phyloP scores from a whole-genome alignment of 2,888 invertebrate genomes.

The Phasia obesa region DNA sequence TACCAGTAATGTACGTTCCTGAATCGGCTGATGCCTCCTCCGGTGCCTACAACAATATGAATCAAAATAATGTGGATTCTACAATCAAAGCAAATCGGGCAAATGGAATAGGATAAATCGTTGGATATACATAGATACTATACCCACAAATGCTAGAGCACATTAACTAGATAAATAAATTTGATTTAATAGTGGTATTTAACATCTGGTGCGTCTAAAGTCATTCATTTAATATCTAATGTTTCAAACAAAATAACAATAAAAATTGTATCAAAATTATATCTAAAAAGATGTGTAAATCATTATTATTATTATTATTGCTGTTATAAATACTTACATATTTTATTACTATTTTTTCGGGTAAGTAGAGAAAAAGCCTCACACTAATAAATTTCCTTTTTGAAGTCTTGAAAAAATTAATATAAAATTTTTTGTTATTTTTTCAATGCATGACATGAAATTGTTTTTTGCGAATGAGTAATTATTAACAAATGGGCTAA shows the following conservation, averaged over 20 bases:
- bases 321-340: too few relatives aligned
- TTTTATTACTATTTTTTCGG: too few relatives aligned
- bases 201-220: neutral
- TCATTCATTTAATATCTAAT: too few relatives aligned
- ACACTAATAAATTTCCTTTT: too few relatives aligned
- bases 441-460: too few relatives aligned
- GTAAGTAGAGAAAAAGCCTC: too few relatives aligned
- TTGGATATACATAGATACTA: neutral
- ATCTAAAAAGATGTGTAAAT: neutral
- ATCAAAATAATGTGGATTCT: conserved; percentile 5
- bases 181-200: neutral
- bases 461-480: too few relatives aligned
- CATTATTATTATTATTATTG: too few relatives aligned
- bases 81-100: conserved; percentile 12
- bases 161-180: neutral
- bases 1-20: conserved; percentile 1
- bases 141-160: neutral
- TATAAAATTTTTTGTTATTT: too few relatives aligned
- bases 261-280: neutral
- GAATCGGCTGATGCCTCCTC: conserved; percentile 20
- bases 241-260: neutral
- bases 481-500: too few relatives aligned
- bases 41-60: neutral
- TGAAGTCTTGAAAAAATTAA: too few relatives aligned
- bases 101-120: conserved; percentile 23